Conservation (phyloP, 2,113 vertebrate species). For the Podarcis raffonei region DNA sequence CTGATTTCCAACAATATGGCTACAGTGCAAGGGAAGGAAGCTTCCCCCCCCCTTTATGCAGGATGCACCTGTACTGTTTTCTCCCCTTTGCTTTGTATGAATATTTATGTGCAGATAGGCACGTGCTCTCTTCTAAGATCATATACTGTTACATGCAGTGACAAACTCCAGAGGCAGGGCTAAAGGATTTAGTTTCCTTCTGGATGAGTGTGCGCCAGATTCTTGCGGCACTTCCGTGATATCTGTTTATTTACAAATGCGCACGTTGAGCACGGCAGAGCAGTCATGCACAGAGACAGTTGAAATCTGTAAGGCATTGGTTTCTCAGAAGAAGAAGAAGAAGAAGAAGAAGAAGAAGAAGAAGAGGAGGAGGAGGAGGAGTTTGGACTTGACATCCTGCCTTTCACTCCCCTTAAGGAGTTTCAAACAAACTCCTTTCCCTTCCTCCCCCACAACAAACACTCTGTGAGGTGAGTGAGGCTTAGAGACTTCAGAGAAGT, state of each 20-base stretch:
- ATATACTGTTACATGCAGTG: neutral
- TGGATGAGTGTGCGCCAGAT: neutral
- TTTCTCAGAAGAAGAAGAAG: neutral
- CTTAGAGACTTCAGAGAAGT: no score
- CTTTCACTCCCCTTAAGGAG: no score
- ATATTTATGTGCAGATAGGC: neutral
- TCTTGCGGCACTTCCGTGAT: neutral
- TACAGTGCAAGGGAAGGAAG: neutral
- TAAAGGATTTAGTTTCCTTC: neutral
- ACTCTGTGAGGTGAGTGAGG: no score
- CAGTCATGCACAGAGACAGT: neutral
- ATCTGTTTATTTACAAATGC: neutral
- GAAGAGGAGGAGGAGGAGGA: no score
- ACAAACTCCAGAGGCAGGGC: neutral
- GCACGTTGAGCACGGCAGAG: neutral
- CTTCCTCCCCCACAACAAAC: no score
- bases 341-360: neutral
- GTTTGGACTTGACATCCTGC: no score
- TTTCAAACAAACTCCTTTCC: no score
- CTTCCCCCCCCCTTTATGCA: neutral
- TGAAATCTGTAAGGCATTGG: neutral
- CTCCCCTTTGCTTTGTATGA: neutral
- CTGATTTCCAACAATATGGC: neutral
- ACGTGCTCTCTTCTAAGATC: neutral
- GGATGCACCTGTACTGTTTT: slow-evolving; percentile 1